A percentile compares a stretch with the other conserved stretches of the same genome.
These are phyloP conservation scores for Ophthalmotilapia sp. DNA, from an alignment of 2,113 vertebrate genomes.

Conservation along the genomic window DNA sequence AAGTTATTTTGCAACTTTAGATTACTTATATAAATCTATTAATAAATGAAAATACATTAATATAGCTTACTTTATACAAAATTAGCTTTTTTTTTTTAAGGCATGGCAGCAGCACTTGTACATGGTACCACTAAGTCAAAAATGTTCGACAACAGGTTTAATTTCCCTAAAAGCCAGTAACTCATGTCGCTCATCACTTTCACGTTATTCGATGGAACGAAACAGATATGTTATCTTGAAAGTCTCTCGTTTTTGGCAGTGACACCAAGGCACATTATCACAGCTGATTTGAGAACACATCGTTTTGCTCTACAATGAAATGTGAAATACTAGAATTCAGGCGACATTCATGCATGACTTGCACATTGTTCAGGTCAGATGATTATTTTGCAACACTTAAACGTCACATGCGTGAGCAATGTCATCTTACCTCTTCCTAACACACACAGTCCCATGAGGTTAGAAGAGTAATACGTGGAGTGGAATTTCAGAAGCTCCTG, in stretches of 20 bases:
- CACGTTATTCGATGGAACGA: not conserved
- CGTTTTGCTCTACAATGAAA: not conserved
- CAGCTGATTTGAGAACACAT: not conserved
- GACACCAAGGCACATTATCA: not conserved
- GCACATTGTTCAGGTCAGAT: not conserved
- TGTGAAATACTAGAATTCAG: not conserved
- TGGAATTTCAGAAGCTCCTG: conserved; percentile 93
- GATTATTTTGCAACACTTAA: not conserved
- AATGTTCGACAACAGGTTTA: not conserved
- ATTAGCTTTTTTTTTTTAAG: not conserved
- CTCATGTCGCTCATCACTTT: not conserved
- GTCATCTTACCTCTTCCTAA: conserved; percentile 87
- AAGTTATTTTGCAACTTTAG: not conserved
- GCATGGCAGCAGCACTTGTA: not conserved
- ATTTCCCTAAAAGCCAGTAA: not conserved
- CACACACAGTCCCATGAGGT: conserved; percentile 96
- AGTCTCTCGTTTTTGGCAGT: not conserved
- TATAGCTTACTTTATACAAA: not conserved
- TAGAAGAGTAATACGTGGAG: conserved; percentile 93
- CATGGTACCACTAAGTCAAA: not conserved
- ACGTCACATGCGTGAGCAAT: not conserved
- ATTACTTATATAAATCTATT: not conserved
- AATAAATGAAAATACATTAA: not conserved
- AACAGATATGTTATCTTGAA: not conserved
- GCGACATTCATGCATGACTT: not conserved